Conservation (phyloP, 35 echinoderm and acorn worm genomes). For the Amphiura filiformis region DNA sequence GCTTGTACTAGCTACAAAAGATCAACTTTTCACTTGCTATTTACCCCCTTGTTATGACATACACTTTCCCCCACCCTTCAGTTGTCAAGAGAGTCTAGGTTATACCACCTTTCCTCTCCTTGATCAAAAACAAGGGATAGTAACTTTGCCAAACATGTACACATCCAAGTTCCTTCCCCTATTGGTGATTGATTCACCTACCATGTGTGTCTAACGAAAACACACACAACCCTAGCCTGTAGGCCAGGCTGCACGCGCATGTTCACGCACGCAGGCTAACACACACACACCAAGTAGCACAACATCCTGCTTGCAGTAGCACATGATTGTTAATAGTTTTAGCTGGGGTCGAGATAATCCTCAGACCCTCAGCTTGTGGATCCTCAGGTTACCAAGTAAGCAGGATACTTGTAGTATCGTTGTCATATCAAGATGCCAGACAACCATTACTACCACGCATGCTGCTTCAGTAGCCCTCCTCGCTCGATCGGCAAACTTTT, state of each 20-base stretch:
- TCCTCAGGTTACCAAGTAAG: background rate
- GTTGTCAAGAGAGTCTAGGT: too few species aligned
- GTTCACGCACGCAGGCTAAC: background rate
- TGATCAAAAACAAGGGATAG: background rate
- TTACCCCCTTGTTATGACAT: too few species aligned
- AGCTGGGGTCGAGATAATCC: too few species aligned
- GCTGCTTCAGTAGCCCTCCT: background rate
- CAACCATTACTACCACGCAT: too few species aligned
- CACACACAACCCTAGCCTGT: background rate
- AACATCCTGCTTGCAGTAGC: background rate
- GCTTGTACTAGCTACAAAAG: too few species aligned
- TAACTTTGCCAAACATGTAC: background rate
- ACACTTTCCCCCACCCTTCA: too few species aligned
- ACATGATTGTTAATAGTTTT: background rate
- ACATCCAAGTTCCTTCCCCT: background rate
- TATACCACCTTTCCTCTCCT: too few species aligned
- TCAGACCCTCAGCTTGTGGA: background rate
- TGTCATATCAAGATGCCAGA: constrained; percentile 15
- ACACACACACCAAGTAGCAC: background rate
- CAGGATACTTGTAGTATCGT: background rate
- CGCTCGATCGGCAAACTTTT: background rate
- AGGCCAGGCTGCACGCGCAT: background rate
- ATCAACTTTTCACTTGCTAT: too few species aligned
- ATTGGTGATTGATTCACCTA: background rate
- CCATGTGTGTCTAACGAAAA: background rate